Conservation (phyloP, 2,113 vertebrate genomes). For the Manacus vitellinus region DNA sequence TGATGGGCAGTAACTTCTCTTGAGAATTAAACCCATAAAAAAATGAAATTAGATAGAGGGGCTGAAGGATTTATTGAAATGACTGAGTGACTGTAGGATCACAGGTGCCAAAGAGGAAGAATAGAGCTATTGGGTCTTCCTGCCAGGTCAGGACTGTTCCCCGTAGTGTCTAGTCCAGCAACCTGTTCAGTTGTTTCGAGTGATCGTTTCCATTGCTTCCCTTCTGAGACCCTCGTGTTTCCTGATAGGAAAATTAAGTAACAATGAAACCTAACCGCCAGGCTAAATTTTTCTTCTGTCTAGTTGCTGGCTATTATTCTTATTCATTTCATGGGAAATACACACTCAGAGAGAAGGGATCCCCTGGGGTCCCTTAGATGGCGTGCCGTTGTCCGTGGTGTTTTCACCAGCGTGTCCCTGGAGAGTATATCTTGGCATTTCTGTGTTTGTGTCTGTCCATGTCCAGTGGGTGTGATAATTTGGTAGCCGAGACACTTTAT, state of each 20-base stretch:
- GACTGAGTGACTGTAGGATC: neutral
- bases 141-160: slow-evolving; percentile 15
- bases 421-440: neutral
- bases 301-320: neutral
- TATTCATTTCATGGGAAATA: neutral
- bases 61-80: slow-evolving; percentile 56
- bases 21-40: neutral
- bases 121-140: slow-evolving; percentile 30
- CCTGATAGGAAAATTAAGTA: slow-evolving; percentile 45
- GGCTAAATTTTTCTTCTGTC: neutral
- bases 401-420: neutral
- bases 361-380: neutral
- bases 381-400: fast-evolving
- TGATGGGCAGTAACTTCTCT: neutral
- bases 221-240: slow-evolving; percentile 33
- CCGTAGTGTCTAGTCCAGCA: neutral
- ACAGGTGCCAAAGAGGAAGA: slow-evolving; percentile 55
- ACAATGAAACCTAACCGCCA: neutral
- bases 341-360: neutral
- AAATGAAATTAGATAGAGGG: neutral
- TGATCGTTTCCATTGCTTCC: slow-evolving; percentile 42
- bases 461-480: neutral
- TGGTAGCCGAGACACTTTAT: neutral
- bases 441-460: neutral
- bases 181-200: neutral